Evolutionary conservation across 23 tunicate species (phyloP).

Genomic region (Phallusia fumigata): DNA sequence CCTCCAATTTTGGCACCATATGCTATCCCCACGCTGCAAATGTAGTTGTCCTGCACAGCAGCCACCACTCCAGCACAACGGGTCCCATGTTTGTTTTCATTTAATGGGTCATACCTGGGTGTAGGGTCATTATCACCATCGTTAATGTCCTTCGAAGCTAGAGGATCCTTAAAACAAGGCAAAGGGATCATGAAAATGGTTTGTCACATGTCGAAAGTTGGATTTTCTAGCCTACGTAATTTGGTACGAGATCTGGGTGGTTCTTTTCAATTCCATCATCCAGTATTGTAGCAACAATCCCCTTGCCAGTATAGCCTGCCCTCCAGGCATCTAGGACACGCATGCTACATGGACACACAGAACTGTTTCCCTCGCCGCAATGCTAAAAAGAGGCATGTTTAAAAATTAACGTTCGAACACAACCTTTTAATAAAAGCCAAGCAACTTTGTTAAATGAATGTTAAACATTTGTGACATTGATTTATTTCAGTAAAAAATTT

Average conservation of each 20-base stretch:
- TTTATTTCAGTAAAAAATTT: no score
- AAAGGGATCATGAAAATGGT: not conserved
- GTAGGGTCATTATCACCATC: constrained; percentile 73
- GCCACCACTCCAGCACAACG: constrained; percentile 99
- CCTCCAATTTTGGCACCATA: constrained; percentile 89
- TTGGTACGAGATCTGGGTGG: constrained; percentile 78
- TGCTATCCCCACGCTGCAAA: constrained; percentile 97
- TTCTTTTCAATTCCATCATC: constrained; percentile 95
- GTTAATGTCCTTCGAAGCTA: constrained; percentile 83
- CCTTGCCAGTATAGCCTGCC: constrained; percentile 82
- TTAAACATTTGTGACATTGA: no score
- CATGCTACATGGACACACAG: constrained; percentile 80
- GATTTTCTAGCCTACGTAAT: constrained; percentile 84
- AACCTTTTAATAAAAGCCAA: no score
- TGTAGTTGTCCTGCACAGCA: constrained; percentile 63
- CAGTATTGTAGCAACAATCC: constrained; percentile 83
- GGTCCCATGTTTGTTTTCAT: constrained; percentile 98
- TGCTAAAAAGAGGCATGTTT: constrained; percentile 38
- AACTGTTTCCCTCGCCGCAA: constrained; percentile 48
- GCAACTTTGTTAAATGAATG: no score
- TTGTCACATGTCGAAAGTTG: not conserved
- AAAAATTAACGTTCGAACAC: not conserved
- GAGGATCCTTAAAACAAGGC: constrained; percentile 51
- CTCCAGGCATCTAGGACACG: constrained; percentile 88
- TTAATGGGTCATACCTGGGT: constrained; percentile 78